These are phyloP conservation scores for Paracyprichromis sp. DNA, from an alignment of 2,113 vertebrate species.

Conservation along the genomic window DNA sequence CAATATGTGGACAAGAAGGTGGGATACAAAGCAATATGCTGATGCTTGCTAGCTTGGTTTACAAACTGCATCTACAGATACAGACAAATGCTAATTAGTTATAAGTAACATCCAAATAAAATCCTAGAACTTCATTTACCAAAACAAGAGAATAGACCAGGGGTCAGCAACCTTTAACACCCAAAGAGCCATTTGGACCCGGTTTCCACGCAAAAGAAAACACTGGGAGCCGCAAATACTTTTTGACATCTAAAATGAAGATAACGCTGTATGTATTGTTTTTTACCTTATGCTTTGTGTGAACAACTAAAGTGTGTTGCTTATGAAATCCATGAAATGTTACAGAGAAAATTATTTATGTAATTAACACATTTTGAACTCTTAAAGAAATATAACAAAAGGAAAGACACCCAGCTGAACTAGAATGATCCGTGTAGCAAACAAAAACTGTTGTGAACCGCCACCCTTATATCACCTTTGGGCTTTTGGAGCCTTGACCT, in stretches of 20 bases:
- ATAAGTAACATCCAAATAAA: background rate
- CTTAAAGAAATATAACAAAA: background rate
- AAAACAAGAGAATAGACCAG: background rate
- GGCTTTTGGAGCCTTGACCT: no score
- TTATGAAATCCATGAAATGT: background rate
- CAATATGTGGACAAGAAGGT: background rate
- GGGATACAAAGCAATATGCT: background rate
- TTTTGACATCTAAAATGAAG: background rate
- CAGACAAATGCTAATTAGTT: background rate
- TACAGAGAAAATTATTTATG: background rate
- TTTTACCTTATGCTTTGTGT: background rate
- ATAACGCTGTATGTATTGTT: background rate
- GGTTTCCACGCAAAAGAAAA: background rate
- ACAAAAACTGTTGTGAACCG: background rate
- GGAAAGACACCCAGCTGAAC: background rate
- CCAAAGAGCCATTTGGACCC: background rate
- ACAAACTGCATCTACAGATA: background rate
- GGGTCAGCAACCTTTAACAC: accelerated
- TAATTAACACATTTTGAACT: background rate
- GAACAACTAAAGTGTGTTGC: background rate
- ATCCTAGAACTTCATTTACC: background rate
- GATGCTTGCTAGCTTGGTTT: background rate
- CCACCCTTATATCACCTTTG: background rate
- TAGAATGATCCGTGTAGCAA: background rate
- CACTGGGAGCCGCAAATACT: accelerated